Evolutionary conservation across 2,797 vertebrate species (phyloP).

Genomic region (Aythya fuligula): DNA sequence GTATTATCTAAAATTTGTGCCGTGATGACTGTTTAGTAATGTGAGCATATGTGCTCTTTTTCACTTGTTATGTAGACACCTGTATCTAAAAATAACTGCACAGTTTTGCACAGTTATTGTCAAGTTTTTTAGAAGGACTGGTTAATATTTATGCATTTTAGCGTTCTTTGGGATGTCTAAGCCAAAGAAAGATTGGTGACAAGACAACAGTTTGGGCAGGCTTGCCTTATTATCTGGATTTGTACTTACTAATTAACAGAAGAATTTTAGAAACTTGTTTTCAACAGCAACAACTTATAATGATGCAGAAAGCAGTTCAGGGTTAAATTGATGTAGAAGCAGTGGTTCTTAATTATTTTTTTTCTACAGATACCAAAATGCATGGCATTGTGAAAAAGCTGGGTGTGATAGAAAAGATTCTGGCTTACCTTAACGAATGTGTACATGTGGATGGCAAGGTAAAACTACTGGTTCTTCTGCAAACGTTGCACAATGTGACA

Average conservation of each 20-base stretch:
- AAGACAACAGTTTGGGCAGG: background rate
- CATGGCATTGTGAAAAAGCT: conserved; percentile 87
- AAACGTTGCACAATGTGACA: background rate
- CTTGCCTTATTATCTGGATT: background rate
- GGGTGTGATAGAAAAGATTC: conserved; percentile 84
- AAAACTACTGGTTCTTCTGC: conserved; percentile 45
- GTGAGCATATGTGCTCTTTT: background rate
- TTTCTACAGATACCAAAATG: conserved; percentile 87
- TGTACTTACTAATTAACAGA: background rate
- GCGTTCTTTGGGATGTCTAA: background rate
- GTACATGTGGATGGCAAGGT: conserved; percentile 87
- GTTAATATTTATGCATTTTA: background rate
- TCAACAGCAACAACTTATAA: background rate
- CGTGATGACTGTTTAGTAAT: background rate
- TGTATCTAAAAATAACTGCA: background rate
- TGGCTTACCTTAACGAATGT: conserved; percentile 83
- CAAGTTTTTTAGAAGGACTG: background rate
- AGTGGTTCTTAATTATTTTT: background rate
- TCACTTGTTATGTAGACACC: background rate
- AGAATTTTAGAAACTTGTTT: background rate
- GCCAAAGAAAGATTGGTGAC: background rate
- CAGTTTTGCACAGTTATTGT: background rate
- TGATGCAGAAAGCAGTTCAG: background rate
- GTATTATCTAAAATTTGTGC: background rate
- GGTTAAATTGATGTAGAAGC: background rate